A percentile compares a stretch with the other conserved stretches of the same genome.
These are phyloP conservation scores for Dromas ardeola DNA, from an alignment of 2,113 vertebrate genomes.

Conservation along the genomic window DNA sequence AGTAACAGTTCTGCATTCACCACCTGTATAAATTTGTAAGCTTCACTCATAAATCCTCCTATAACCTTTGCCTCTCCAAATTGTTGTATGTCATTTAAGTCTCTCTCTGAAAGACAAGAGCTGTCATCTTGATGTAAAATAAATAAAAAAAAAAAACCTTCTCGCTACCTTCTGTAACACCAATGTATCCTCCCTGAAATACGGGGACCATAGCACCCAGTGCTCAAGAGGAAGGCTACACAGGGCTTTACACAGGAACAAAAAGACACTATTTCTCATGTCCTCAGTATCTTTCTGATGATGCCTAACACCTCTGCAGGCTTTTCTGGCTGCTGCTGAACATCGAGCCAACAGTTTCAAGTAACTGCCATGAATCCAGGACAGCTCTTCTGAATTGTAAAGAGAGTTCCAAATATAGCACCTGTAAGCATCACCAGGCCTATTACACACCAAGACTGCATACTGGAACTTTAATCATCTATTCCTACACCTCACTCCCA, in stretches of 20 bases:
- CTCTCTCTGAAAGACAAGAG: background rate
- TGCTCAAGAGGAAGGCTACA: background rate
- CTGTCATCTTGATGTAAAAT: background rate
- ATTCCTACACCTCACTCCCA: background rate
- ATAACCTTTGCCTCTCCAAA: background rate
- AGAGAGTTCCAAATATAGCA: background rate
- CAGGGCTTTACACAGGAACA: background rate
- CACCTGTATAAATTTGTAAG: background rate
- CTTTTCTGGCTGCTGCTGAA: background rate
- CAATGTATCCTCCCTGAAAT: background rate
- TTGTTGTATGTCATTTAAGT: background rate
- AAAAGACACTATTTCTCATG: background rate
- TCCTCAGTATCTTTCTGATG: background rate
- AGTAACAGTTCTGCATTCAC: background rate
- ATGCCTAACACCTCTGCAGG: background rate
- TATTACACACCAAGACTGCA: background rate
- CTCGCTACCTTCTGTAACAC: background rate
- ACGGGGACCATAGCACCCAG: fast-evolving
- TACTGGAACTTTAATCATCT: background rate
- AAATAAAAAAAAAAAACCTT: no score
- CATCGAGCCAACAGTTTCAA: background rate
- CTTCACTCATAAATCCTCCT: background rate
- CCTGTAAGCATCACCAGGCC: background rate
- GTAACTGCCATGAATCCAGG: background rate
- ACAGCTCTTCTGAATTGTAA: background rate